Base-by-base conservation (phyloP, 2,888 invertebrate species). In the Anodontia alba region DNA sequence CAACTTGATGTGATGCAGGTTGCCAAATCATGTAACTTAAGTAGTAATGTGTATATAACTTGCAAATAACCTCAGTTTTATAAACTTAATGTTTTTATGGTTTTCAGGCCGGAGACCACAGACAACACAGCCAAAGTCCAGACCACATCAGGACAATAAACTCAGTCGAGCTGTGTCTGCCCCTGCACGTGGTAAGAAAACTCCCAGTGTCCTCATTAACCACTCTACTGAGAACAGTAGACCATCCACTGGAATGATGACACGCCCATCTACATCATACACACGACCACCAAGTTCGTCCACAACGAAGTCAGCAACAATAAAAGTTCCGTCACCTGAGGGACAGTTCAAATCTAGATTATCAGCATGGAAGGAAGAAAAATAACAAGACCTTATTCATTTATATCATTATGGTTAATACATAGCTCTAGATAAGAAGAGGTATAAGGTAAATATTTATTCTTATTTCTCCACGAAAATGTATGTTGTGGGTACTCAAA, bases 321-420 rank as follows among this genome's bases (percentile, higher is more conserved):
- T 88, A 46, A 80, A 74, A 42, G 80, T 81, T 12, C 81, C 82
- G 0, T 85, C 88, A 26, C 88, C 89, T 15, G 89, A 89, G 12
- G 71, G 78, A 46, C 84, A 82, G 67, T 88, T 87, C 62, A 89
- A 89, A 73, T 80, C 85, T 12, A 78, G 84, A 26, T 66, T 89
- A 8, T 78, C 83, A n/a, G 81, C 89, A 3, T 89, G 89, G 89
- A 88, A 88, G 38, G 84, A 87, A 70, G 84, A 87, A 73, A 83
- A 84, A 23, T 84, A 33, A 26, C 2, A n/a, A 20, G 17, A 46
- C 42, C 15, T 7, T 42, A 42, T 42, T 42, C 15, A 42, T 42
- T 42, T 10, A 42, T 42, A 42, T 42, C n/a, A n/a, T n/a, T n/a
- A n/a, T n/a, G n/a, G n/a, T n/a, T n/a, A n/a, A n/a, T n/a, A n/a